Conservation (phyloP, 2,113 vertebrate species). For the Sturnira hondurensis region DNA sequence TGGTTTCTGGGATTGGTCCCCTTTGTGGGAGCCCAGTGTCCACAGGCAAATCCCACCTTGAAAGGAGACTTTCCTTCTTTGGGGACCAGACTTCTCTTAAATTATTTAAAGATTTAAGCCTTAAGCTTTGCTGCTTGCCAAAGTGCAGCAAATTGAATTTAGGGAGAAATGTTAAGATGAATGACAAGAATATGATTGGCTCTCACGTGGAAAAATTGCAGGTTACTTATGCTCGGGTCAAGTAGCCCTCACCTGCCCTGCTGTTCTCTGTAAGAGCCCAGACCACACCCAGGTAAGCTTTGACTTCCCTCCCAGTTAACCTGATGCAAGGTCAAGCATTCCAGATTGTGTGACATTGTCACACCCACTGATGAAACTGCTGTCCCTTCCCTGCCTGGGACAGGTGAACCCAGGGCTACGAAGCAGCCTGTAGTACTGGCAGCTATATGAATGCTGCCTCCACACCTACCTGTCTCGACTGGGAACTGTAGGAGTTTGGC, state of each 20-base stretch:
- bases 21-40: neutral
- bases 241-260: neutral
- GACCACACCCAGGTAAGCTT: neutral
- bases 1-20: neutral
- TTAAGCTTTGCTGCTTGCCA: neutral
- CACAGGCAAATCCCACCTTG: neutral
- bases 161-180: neutral
- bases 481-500: neutral
- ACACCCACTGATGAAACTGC: neutral
- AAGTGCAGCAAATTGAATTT: neutral
- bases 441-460: neutral
- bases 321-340: neutral
- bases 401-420: neutral
- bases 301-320: neutral
- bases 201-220: neutral
- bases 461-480: fast-evolving
- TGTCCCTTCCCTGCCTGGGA: neutral
- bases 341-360: neutral
- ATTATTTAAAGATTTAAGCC: neutral
- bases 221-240: neutral
- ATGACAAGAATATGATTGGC: neutral
- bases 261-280: neutral
- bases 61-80: neutral
- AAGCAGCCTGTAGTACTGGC: neutral
- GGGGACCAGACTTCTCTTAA: neutral